Conservation (phyloP, 2,888 invertebrate genomes). For the Archips xylosteana region DNA sequence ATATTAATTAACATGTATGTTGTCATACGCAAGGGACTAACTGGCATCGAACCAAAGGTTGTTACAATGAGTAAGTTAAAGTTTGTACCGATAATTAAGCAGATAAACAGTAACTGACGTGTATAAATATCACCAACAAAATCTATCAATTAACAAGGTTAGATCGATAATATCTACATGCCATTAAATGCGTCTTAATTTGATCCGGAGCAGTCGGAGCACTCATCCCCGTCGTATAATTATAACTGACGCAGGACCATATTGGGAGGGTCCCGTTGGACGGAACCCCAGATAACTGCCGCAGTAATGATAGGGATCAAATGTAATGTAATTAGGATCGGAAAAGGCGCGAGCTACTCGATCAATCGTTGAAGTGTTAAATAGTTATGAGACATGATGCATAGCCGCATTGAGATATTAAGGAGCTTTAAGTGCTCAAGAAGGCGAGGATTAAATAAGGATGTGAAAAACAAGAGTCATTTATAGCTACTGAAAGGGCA, state of each 20-base stretch:
- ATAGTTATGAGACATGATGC: conserved; percentile 28
- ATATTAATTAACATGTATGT: conserved; percentile 34
- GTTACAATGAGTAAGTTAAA: neutral
- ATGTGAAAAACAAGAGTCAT: too few species aligned
- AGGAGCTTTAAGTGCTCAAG: neutral
- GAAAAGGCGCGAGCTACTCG: conserved; percentile 18
- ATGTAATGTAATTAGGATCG: conserved; percentile 40
- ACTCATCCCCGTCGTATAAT: conserved; percentile 48
- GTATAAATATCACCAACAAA: too few species aligned
- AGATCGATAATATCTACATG: conserved; percentile 15
- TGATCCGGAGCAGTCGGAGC: conserved; percentile 19
- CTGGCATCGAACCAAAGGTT: conserved; percentile 14
- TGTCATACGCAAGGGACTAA: conserved; percentile 22
- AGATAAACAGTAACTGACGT: neutral
- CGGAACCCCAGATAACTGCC: conserved; percentile 51
- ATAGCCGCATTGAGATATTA: conserved; percentile 5
- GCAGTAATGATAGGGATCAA: conserved; percentile 50
- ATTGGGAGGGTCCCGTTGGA: conserved; percentile 62
- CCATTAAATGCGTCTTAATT: conserved; percentile 17
- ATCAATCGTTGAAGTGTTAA: conserved; percentile 35
- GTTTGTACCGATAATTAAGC: neutral
- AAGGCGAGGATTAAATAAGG: neutral
- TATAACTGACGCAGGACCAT: conserved; percentile 67
- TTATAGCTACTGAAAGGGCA: too few species aligned
- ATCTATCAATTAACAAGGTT: conserved; percentile 6